A percentile compares a stretch with the other conserved stretches of the same genome.
Conservation (phyloP, 2,888 invertebrate genomes). For the Harpalus rufipes region DNA sequence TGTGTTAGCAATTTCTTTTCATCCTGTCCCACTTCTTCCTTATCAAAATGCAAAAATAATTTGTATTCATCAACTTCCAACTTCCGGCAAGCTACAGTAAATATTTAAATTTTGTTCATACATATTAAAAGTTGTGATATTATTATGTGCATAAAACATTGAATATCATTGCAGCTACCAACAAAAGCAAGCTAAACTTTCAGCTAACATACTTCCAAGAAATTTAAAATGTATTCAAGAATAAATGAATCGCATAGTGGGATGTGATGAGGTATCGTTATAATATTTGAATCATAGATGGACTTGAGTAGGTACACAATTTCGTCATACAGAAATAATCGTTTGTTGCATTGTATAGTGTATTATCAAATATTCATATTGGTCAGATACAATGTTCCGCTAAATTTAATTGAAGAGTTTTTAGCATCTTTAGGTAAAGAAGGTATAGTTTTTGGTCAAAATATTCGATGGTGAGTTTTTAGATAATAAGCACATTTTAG, state of each 20-base stretch:
- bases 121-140: constrained; percentile 42
- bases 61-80: constrained; percentile 34
- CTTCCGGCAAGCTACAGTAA: constrained; percentile 25
- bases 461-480: no score
- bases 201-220: constrained; percentile 10
- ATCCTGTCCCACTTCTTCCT: constrained; percentile 5
- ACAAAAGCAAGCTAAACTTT: constrained; percentile 1
- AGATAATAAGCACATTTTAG: no score
- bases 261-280: not conserved
- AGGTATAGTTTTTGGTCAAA: no score
- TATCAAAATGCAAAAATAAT: constrained; percentile 29
- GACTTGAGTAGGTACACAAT: not conserved
- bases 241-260: constrained; percentile 2
- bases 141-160: constrained; percentile 42
- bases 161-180: constrained; percentile 23
- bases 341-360: not conserved
- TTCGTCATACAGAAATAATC: not conserved
- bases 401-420: no score
- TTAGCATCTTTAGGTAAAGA: no score
- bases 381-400: no score
- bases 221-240: constrained; percentile 38
- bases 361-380: not conserved
- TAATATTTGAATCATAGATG: not conserved
- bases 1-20: not conserved
- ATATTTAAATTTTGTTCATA: constrained; percentile 43